Evolutionary conservation across 2,797 vertebrate species (phyloP), one percentile per base, ranked within the genome.

Genomic region (Liasis olivaceus): DNA sequence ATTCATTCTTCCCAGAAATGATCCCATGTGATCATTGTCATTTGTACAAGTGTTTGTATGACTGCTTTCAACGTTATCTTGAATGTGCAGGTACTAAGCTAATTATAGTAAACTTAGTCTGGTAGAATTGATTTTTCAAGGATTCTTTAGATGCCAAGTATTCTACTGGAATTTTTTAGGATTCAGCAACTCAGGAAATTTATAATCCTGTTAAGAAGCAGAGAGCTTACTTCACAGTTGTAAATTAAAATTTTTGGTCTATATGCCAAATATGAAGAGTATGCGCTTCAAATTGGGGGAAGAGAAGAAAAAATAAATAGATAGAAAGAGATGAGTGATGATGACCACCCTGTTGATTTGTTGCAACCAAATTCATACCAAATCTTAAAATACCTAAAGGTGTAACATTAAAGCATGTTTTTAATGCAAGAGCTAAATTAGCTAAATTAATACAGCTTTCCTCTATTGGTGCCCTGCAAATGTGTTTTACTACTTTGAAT

Each of bases 161-260:
- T 92, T 94, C 15, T 88, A 94, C 89, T 66, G 54, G 95, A 95
- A 93, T 85, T 94, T 92, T 59, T 92, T 59, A 95, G 89, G 69
- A 86, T 93, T 92, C 89, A 64, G 84, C 92, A 95, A 93, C 28
- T 26, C 54, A 72, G 89, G 87, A 93, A 94, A 90, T 89, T 22
- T 94, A 87, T 94, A 96, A 95, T 96, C 95, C 91, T 92, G 2
- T 95, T 96, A 93, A 91, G 87, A 20, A 14, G 69, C 92, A 91
- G 91, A 90, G 92, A 94, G 90, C 95, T 93, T 93, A 66, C 60
- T 91, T 60, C 87, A 2, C 58, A 9, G 56, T 88, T 95, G 88
- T 94, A 94, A 94, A 94, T 62, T 93, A 63, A 77, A 95, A 62
- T 94, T 96, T 54, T 84, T 20, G 60, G 91, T 86, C n/a, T 89